phyloP scores from a whole-genome alignment of 2,113 vertebrate genomes.

The Oostethus manadensis region DNA sequence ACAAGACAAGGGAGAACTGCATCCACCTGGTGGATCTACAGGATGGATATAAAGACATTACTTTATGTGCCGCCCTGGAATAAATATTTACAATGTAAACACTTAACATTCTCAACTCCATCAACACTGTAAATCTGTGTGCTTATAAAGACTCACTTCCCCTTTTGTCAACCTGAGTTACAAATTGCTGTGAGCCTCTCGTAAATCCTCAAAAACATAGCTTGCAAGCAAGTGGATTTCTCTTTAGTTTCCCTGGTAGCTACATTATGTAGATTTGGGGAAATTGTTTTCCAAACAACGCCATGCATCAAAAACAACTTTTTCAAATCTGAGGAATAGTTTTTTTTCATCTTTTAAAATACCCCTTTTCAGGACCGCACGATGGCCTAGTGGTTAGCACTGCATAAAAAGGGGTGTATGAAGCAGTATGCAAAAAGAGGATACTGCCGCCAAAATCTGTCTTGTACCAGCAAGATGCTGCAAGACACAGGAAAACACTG shows the following conservation, averaged over 20 bases:
- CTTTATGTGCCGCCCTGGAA: conserved; percentile 15
- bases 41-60: conserved; percentile 21
- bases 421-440: too few relatives aligned
- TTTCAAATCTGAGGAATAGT: conserved; percentile 37
- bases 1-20: conserved; percentile 39
- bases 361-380: too few relatives aligned
- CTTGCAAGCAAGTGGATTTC: conserved; percentile 47
- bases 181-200: conserved; percentile 43
- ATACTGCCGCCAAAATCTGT: too few relatives aligned
- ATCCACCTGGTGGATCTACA: conserved; percentile 29
- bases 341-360: conserved; percentile 32
- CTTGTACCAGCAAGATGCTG: too few relatives aligned
- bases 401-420: too few relatives aligned
- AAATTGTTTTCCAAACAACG: conserved; percentile 64
- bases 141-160: conserved; percentile 28
- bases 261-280: conserved; percentile 51
- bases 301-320: conserved; percentile 56
- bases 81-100: conserved; percentile 49
- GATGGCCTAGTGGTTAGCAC: too few relatives aligned
- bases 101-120: conserved; percentile 34
- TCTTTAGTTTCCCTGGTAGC: conserved; percentile 48
- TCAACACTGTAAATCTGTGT: conserved; percentile 42
- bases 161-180: conserved; percentile 37
- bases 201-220: conserved; percentile 53
- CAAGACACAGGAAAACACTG: too few relatives aligned